Conservation (phyloP, 2,888 invertebrate genomes). For the Agrochola macilenta region DNA sequence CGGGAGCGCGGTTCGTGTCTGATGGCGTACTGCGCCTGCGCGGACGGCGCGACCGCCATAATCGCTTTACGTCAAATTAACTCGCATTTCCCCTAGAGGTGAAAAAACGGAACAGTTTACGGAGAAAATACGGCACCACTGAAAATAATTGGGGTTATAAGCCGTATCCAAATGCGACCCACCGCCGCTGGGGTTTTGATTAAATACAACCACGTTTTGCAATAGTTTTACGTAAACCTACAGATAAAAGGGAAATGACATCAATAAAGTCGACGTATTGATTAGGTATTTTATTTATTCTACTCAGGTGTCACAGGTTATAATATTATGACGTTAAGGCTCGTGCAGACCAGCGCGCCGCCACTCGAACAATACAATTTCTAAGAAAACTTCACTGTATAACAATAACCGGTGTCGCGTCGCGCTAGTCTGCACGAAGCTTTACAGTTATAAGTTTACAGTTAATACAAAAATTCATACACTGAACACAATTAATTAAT, state of each 20-base stretch:
- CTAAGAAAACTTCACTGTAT: too few species aligned
- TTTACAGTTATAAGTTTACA: not conserved
- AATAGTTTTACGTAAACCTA: slow-evolving; percentile 24
- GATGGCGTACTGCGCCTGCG: slow-evolving; percentile 79
- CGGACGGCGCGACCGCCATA: slow-evolving; percentile 74
- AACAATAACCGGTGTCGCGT: too few species aligned
- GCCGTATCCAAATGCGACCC: slow-evolving; percentile 66
- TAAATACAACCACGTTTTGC: not conserved
- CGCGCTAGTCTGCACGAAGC: too few species aligned
- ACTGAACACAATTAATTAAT: not conserved
- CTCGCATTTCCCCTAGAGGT: slow-evolving; percentile 86
- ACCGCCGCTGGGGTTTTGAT: slow-evolving; percentile 3
- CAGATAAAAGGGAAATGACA: not conserved
- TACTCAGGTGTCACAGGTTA: not conserved
- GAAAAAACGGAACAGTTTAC: slow-evolving; percentile 85
- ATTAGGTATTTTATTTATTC: slow-evolving; percentile 17
- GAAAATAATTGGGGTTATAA: slow-evolving; percentile 83
- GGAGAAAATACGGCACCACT: slow-evolving; percentile 84
- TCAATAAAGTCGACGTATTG: not conserved
- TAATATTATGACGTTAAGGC: too few species aligned
- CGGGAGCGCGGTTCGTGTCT: slow-evolving; percentile 80
- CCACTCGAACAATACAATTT: too few species aligned
- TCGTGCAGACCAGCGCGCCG: too few species aligned
- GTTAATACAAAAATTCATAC: not conserved
- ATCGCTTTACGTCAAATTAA: slow-evolving; percentile 85